Percentiles rank a stretch among this genome's conserved stretches.
Conservation (phyloP, 2,888 invertebrate genomes). For the Cyclophora albipunctata region DNA sequence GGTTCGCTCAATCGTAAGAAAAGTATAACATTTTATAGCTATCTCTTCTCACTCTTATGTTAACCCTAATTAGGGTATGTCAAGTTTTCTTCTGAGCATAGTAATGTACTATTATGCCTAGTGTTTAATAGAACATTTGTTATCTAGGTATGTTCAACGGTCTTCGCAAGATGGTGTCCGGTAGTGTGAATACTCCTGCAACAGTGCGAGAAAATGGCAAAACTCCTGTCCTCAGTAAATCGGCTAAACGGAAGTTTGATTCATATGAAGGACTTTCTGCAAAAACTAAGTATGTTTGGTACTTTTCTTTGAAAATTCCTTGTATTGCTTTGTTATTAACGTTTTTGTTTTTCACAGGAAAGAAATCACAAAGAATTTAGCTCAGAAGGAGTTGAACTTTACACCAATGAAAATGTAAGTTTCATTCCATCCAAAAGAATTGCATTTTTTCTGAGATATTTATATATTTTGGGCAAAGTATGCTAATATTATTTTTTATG, state of each 20-base stretch:
- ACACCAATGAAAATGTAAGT: constrained; percentile 79
- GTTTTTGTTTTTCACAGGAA: constrained; percentile 65
- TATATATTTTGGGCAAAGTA: no score
- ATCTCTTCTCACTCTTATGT: neutral
- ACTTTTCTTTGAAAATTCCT: neutral
- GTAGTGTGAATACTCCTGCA: constrained; percentile 72
- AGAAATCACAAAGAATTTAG: constrained; percentile 76
- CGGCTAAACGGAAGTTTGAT: constrained; percentile 80
- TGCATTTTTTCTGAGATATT: no score
- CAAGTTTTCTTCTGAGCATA: no score
- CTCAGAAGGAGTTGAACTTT: constrained; percentile 76
- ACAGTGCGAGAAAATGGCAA: constrained; percentile 55
- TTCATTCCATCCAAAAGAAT: neutral
- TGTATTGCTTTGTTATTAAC: neutral
- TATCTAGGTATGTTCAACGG: constrained; percentile 83
- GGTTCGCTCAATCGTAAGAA: constrained; percentile 88
- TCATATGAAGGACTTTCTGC: constrained; percentile 73
- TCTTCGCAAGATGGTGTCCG: constrained; percentile 84
- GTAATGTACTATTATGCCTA: no score
- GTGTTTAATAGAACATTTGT: neutral
- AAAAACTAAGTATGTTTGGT: constrained; percentile 78
- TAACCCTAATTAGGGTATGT: neutral
- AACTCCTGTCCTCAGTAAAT: constrained; percentile 77
- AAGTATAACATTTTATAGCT: constrained; percentile 3
- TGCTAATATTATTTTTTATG: no score